phyloP scores from a whole-genome alignment of 2,797 vertebrate genomes.

The Sphenodon punctatus region DNA sequence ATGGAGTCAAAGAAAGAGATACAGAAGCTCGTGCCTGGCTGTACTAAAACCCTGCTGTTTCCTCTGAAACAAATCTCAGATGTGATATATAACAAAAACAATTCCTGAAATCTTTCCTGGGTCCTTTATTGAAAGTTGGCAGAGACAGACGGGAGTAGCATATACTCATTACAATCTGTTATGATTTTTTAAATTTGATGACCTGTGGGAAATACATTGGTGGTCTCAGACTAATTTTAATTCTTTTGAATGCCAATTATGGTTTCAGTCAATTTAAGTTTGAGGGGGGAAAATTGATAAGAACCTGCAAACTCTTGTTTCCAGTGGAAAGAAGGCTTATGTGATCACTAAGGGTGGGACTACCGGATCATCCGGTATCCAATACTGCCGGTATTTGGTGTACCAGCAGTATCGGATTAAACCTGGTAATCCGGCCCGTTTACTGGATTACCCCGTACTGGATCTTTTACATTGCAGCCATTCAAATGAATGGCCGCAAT shows the following conservation, averaged over 20 bases:
- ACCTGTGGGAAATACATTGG: too few relatives aligned
- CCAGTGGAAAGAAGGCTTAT: too few relatives aligned
- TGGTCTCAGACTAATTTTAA: too few relatives aligned
- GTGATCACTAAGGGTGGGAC: too few relatives aligned
- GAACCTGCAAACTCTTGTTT: constrained; percentile 26
- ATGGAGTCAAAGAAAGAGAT: neutral
- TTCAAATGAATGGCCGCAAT: too few relatives aligned
- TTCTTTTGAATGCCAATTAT: constrained; percentile 16
- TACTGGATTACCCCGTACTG: too few relatives aligned
- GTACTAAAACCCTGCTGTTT: neutral
- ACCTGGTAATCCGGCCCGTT: too few relatives aligned
- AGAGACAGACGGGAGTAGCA: neutral
- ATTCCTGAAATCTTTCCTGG: neutral
- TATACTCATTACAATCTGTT: constrained; percentile 18
- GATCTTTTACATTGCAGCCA: too few relatives aligned
- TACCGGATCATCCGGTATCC: too few relatives aligned
- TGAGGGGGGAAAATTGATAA: constrained; percentile 1
- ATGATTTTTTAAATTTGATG: too few relatives aligned
- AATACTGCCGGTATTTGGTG: too few relatives aligned
- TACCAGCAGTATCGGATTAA: too few relatives aligned
- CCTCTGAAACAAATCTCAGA: neutral
- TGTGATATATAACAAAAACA: neutral
- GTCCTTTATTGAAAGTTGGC: neutral
- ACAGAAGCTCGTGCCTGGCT: neutral
- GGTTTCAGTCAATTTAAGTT: constrained; percentile 29